Conservation (phyloP, 2,113 vertebrate species). For the Trematomus loennbergii region DNA sequence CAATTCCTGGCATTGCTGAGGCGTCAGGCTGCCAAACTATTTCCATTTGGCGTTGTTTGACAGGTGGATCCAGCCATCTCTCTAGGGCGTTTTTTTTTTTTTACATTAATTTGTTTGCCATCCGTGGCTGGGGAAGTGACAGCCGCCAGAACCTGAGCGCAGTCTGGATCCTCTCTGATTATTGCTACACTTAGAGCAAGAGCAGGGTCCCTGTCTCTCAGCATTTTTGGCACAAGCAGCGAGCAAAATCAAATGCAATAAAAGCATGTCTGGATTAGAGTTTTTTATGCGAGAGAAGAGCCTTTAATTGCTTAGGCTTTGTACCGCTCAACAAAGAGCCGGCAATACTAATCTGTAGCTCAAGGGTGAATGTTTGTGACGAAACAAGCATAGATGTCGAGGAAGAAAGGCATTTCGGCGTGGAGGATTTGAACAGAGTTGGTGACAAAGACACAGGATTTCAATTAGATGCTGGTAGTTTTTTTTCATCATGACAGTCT, state of each 20-base stretch:
- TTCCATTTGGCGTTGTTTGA: slow-evolving; percentile 66
- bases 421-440: slow-evolving; percentile 44
- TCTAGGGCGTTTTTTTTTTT: slow-evolving; percentile 25
- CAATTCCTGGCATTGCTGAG: slow-evolving; percentile 51
- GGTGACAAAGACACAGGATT: slow-evolving; percentile 46
- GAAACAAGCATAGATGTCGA: slow-evolving; percentile 62
- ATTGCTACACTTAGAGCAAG: slow-evolving; percentile 56
- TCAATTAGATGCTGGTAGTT: slow-evolving; percentile 44
- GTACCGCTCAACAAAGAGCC: slow-evolving; percentile 79
- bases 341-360: slow-evolving; percentile 82
- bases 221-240: slow-evolving; percentile 70
- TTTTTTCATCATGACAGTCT: slow-evolving; percentile 5
- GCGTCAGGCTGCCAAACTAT: slow-evolving; percentile 59
- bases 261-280: slow-evolving; percentile 86
- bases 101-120: slow-evolving; percentile 53
- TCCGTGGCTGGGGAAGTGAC: slow-evolving; percentile 56
- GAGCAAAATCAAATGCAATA: slow-evolving; percentile 80
- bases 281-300: slow-evolving; percentile 80
- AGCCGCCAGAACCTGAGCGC: slow-evolving; percentile 46
- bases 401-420: slow-evolving; percentile 46
- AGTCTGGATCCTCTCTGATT: slow-evolving; percentile 60
- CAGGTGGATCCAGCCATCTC: slow-evolving; percentile 63
- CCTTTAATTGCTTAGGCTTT: slow-evolving; percentile 82
- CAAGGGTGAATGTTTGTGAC: slow-evolving; percentile 80
- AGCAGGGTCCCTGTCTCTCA: slow-evolving; percentile 65